Evolutionary conservation across 2,113 vertebrate genomes (phyloP).

Genomic region (Myxocyprinus asiaticus): DNA sequence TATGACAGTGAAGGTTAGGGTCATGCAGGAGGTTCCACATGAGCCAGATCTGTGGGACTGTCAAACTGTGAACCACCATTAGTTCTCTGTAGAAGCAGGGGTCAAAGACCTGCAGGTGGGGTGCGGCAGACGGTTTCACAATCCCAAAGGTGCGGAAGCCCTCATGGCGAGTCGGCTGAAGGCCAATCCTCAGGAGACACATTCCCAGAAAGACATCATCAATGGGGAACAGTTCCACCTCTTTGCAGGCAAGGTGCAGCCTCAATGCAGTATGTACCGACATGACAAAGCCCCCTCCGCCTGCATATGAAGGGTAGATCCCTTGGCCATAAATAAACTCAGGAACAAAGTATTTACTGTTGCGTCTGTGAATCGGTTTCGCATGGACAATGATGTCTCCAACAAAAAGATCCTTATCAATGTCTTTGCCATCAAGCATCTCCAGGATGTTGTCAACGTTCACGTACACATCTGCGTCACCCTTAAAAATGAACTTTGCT

Average conservation of each 20-base stretch:
- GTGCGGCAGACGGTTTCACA: constrained; percentile 86
- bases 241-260: constrained; percentile 81
- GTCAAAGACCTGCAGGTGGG: constrained; percentile 89
- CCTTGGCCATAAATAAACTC: constrained; percentile 86
- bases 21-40: constrained; percentile 96
- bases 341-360: constrained; percentile 93
- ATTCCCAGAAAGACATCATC: constrained; percentile 97
- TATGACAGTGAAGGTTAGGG: constrained; percentile 81
- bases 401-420: constrained; percentile 81
- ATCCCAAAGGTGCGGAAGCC: constrained; percentile 97
- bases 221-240: constrained; percentile 96
- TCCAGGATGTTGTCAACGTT: constrained; percentile 91
- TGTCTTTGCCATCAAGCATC: constrained; percentile 77
- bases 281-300: constrained; percentile 91
- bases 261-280: constrained; percentile 83
- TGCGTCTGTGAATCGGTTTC: constrained; percentile 82
- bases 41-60: constrained; percentile 92
- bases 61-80: constrained; percentile 95
- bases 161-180: constrained; percentile 83
- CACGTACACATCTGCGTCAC: constrained; percentile 91
- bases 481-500: constrained; percentile 91
- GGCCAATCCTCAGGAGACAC: constrained; percentile 88
- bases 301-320: constrained; percentile 88
- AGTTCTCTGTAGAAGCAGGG: constrained; percentile 95
- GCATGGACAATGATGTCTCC: constrained; percentile 93